phyloP scores from a whole-genome alignment of 1,140 invertebrate genomes.

The Diabrotica virgifera region DNA sequence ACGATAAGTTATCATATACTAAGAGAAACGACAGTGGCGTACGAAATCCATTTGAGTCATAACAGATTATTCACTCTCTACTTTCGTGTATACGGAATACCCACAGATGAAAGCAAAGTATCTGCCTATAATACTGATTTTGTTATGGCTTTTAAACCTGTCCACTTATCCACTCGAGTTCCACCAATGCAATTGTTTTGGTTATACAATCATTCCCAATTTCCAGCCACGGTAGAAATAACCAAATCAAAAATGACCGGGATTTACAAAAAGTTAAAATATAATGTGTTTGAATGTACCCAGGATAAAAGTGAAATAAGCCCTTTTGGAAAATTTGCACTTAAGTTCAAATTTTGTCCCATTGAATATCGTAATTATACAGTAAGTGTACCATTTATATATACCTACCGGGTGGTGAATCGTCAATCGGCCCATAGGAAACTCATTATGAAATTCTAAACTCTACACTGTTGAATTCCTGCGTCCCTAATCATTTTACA shows the following conservation, averaged over 20 bases:
- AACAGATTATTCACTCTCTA: slow-evolving; percentile 26
- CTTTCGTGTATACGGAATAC: slow-evolving; percentile 26
- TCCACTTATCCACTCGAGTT: slow-evolving; percentile 24
- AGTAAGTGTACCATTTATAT: neutral
- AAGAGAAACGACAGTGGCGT: slow-evolving; percentile 19
- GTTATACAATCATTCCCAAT: slow-evolving; percentile 38
- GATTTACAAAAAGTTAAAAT: slow-evolving; percentile 22
- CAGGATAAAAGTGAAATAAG: slow-evolving; percentile 26
- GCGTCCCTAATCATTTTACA: too few species aligned
- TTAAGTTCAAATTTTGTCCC: slow-evolving; percentile 31
- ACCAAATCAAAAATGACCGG: slow-evolving; percentile 17
- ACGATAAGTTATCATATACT: slow-evolving; percentile 22
- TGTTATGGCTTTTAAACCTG: slow-evolving; percentile 1
- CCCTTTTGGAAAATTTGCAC: slow-evolving; percentile 14
- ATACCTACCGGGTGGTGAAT: too few species aligned
- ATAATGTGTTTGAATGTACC: slow-evolving; percentile 33
- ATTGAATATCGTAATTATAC: slow-evolving; percentile 22
- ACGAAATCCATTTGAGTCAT: slow-evolving; percentile 24
- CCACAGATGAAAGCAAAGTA: slow-evolving; percentile 6
- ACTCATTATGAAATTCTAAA: too few species aligned
- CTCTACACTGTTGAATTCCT: too few species aligned
- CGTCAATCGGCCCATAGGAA: too few species aligned
- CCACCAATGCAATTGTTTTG: slow-evolving; percentile 30
- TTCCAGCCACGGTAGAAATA: slow-evolving; percentile 23
- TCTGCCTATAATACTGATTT: slow-evolving; percentile 4